Base-by-base conservation (phyloP, 2,888 invertebrate genomes). In the Megaustenia siamemsis region DNA sequence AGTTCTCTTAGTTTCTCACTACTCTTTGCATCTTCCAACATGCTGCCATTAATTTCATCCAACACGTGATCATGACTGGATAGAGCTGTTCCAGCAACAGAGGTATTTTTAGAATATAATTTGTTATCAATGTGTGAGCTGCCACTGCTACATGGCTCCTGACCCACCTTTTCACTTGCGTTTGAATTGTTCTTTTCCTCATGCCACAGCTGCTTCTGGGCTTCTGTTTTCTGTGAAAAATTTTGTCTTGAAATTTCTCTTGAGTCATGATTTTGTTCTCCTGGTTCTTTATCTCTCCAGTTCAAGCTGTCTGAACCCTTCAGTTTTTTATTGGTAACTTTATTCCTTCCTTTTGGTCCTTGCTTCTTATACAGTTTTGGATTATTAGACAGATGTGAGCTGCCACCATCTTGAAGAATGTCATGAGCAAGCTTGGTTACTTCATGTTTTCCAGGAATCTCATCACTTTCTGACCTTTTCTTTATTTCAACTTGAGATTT, bases 281-380 rank as follows among this genome's bases (percentile, higher is more conserved):
- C 32, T 12, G 32, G 1, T 60, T 45, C 49, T n/a, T n/a, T n/a
- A 38, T 60, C 66, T 24, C 81, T 73, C 66, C 84, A 84, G 80
- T 75, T 80, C 53, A 80, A 40, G 45, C 53, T 49, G 60, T 85
- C 83, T 40, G 73, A 73, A 15, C 69, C 43, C 63, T 71, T 66
- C 40, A n/a, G 45, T 18, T 53, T 35, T 24, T 76, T 80, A 53
- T 43, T 69, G 1, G 18, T 49, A 78, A n/a, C 66, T 63, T 82
- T 69, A 83, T n/a, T 15, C 63, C 21, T 40, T 32, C 32, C 43
- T 43, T 56, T 49, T n/a, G 15, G 43, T 21, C 60, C 40, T 56
- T 73, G 60, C 12, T 56, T 82, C 12, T 40, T 15, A 32, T 63
- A 21, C 38, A 69, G 71, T 28, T 80, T 40, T 28, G 40, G n/a